phyloP scores from a whole-genome alignment of 2,113 vertebrate species.

The Irena cyanogastra region DNA sequence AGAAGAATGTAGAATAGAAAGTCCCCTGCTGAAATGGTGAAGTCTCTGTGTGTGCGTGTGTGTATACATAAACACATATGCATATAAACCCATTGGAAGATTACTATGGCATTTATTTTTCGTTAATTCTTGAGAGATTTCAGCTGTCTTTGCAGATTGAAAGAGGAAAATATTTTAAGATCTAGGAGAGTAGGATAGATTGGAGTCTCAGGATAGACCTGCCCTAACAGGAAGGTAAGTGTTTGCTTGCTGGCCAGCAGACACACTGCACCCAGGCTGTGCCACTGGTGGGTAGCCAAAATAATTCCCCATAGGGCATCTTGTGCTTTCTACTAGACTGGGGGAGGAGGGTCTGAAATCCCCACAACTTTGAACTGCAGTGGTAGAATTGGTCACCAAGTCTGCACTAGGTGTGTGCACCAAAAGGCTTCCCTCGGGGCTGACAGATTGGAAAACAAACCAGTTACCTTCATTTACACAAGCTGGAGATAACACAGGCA shows the following conservation, averaged over 20 bases:
- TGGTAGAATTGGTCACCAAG: not conserved
- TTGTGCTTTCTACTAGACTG: not conserved
- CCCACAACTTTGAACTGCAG: not conserved
- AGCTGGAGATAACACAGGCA: not conserved
- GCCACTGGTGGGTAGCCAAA: not conserved
- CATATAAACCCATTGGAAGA: not conserved
- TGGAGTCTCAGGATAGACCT: not conserved
- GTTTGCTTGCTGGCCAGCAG: not conserved
- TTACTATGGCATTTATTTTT: not conserved
- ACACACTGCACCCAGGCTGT: not conserved
- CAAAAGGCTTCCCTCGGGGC: not conserved
- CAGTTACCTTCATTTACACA: not conserved
- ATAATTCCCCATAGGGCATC: not conserved
- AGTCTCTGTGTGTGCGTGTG: not conserved
- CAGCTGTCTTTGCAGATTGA: not conserved
- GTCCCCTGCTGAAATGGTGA: conserved; percentile 1
- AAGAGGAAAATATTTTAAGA: not conserved
- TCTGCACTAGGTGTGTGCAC: not conserved
- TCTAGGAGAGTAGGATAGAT: not conserved
- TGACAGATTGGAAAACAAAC: not conserved
- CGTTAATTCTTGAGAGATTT: not conserved
- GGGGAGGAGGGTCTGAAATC: not conserved
- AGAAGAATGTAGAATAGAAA: conserved; percentile 41
- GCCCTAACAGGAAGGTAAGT: not conserved
- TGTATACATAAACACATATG: not conserved